Percentiles rank a stretch among this genome's conserved stretches.
Evolutionary conservation across 2,113 vertebrate genomes (phyloP).

Genomic region (Perca fluviatilis): DNA sequence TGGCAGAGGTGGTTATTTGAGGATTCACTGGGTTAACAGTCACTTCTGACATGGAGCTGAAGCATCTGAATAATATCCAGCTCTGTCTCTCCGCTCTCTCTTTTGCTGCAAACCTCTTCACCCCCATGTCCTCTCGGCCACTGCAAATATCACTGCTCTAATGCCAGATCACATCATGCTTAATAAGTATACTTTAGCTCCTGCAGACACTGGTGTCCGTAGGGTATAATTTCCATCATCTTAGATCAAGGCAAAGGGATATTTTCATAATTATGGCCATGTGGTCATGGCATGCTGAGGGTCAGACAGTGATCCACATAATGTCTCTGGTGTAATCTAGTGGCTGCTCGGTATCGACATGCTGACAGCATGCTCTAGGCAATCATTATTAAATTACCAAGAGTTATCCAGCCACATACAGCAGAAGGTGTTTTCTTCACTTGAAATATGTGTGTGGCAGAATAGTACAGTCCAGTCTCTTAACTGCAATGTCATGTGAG

Average conservation of each 20-base stretch:
- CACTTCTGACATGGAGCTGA: constrained; percentile 29
- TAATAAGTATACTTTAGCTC: constrained; percentile 27
- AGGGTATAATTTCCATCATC: constrained; percentile 52
- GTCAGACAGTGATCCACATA: constrained; percentile 53
- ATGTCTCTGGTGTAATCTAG: constrained; percentile 46
- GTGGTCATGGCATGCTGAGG: constrained; percentile 28
- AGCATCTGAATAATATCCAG: constrained; percentile 36
- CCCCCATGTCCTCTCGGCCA: constrained; percentile 4
- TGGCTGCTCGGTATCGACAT: constrained; percentile 24
- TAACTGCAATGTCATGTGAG: background rate
- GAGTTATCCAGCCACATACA: constrained; percentile 12
- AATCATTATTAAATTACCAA: constrained; percentile 17
- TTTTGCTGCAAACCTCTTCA: constrained; percentile 18
- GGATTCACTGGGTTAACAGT: constrained; percentile 37
- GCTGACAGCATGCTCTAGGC: background rate
- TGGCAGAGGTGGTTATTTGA: constrained; percentile 41
- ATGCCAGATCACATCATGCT: constrained; percentile 53
- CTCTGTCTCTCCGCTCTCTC: background rate
- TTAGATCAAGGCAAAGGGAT: constrained; percentile 41
- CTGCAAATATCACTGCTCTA: constrained; percentile 43
- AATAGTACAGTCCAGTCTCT: background rate
- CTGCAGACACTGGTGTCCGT: constrained; percentile 18
- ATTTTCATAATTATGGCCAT: constrained; percentile 60
- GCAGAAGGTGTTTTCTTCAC: background rate
- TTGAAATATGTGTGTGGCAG: background rate